Percentiles rank a stretch among this genome's conserved stretches.
Conservation (phyloP, 1,140 invertebrate species). For the Druon quercuslanigerum region DNA sequence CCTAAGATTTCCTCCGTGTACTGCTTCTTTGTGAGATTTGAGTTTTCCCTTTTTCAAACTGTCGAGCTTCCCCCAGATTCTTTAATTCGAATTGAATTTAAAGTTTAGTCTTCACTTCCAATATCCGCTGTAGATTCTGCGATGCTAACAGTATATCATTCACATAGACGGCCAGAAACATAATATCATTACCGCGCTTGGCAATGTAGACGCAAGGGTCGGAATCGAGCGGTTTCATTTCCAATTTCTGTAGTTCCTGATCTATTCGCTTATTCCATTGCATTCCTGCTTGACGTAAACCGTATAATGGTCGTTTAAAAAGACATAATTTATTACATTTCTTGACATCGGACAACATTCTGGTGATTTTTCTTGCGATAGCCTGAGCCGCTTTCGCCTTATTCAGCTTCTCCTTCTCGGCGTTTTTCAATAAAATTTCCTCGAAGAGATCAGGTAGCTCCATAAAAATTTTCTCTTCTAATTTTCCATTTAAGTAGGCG, state of each 20-base stretch:
- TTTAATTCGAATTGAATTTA: no score
- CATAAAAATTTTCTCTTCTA: slow-evolving; percentile 56
- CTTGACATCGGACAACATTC: no score
- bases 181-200: slow-evolving; percentile 28
- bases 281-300: slow-evolving; percentile 52
- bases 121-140: no score
- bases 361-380: no score
- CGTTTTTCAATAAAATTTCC: neutral
- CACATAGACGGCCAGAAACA: slow-evolving; percentile 36
- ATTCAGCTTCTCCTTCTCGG: neutral
- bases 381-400: neutral
- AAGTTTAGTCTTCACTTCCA: no score
- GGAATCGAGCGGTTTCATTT: slow-evolving; percentile 36
- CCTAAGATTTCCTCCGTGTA: neutral
- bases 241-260: slow-evolving; percentile 33
- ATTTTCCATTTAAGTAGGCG: slow-evolving; percentile 60
- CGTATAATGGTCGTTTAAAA: slow-evolving; percentile 48
- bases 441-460: slow-evolving; percentile 3
- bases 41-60: no score
- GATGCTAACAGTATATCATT: no score
- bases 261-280: slow-evolving; percentile 47
- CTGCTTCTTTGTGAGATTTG: no score
- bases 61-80: no score
- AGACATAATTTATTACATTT: no score
- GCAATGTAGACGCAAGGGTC: slow-evolving; percentile 39